Evolutionary conservation across 2,888 invertebrate genomes (phyloP).

Genomic region (Mycalesis mineus): DNA sequence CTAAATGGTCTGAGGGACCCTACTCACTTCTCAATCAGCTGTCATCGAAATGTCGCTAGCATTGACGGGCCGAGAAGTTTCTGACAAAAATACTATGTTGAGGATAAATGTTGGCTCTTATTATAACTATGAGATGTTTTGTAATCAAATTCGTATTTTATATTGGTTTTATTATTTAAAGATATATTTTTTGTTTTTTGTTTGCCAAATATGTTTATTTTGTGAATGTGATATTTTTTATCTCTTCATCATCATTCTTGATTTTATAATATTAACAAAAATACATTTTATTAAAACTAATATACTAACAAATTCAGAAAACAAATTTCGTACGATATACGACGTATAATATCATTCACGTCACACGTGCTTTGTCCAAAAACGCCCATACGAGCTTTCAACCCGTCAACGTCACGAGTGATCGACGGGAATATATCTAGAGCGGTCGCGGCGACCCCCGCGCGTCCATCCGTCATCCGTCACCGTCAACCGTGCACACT

Average conservation of each 20-base stretch:
- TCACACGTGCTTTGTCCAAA: slow-evolving; percentile 7
- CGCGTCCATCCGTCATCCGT: slow-evolving; percentile 51
- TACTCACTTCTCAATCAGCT: slow-evolving; percentile 36
- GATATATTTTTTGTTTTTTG: too few species aligned
- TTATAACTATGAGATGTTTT: neutral
- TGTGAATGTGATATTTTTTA: too few species aligned
- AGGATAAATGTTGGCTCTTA: neutral
- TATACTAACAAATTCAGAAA: neutral
- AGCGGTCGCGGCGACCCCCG: slow-evolving; percentile 44
- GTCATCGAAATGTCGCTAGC: slow-evolving; percentile 33
- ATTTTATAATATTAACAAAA: too few species aligned
- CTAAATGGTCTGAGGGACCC: slow-evolving; percentile 33
- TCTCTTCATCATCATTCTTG: too few species aligned
- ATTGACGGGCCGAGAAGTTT: slow-evolving; percentile 32
- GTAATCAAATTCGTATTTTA: neutral
- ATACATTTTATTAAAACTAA: too few species aligned
- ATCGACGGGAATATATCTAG: slow-evolving; percentile 61
- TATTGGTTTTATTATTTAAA: neutral
- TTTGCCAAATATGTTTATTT: too few species aligned
- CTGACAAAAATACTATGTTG: slow-evolving; percentile 17
- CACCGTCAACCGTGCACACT: slow-evolving; percentile 48
- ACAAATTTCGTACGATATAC: neutral
- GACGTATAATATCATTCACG: neutral
- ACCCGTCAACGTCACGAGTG: slow-evolving; percentile 43
- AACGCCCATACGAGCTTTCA: slow-evolving; percentile 4